These are phyloP conservation scores for Pheosia gnoma DNA, from an alignment of 2,888 invertebrate species.

Conservation along the genomic window DNA sequence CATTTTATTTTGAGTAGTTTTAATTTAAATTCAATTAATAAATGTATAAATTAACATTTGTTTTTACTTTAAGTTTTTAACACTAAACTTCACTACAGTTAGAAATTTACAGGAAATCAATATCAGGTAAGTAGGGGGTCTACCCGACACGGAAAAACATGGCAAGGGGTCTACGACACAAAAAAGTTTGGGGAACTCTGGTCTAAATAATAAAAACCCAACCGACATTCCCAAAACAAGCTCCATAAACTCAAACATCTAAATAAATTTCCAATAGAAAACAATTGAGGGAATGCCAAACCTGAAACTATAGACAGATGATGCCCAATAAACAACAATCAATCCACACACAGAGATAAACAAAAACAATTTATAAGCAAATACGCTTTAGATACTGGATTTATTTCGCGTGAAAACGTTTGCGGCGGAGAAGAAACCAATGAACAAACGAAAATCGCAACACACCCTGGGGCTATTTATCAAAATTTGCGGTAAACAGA, in stretches of 20 bases:
- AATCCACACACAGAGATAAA: slow-evolving; percentile 65
- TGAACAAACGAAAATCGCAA: slow-evolving; percentile 68
- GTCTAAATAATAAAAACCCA: background rate
- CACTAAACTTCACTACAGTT: too few species aligned
- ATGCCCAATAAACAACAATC: slow-evolving; percentile 66
- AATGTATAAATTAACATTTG: too few species aligned
- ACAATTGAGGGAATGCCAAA: slow-evolving; percentile 22
- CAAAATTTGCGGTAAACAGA: slow-evolving; percentile 80
- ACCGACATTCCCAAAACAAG: background rate
- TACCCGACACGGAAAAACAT: too few species aligned
- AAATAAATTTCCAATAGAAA: slow-evolving; percentile 21
- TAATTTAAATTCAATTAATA: too few species aligned
- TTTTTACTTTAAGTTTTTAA: too few species aligned
- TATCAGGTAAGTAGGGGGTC: too few species aligned
- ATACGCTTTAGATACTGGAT: slow-evolving; percentile 70
- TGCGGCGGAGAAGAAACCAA: slow-evolving; percentile 58
- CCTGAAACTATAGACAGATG: slow-evolving; percentile 51
- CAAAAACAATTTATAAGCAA: slow-evolving; percentile 73
- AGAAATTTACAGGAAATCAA: too few species aligned
- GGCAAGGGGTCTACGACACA: too few species aligned
- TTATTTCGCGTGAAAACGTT: slow-evolving; percentile 77
- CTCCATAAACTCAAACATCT: slow-evolving; percentile 6
- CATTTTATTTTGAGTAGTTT: too few species aligned
- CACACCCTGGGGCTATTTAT: slow-evolving; percentile 75
- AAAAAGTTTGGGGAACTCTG: too few species aligned